Conservation (phyloP, 2,888 invertebrate genomes). For the Tetragonisca angustula region DNA sequence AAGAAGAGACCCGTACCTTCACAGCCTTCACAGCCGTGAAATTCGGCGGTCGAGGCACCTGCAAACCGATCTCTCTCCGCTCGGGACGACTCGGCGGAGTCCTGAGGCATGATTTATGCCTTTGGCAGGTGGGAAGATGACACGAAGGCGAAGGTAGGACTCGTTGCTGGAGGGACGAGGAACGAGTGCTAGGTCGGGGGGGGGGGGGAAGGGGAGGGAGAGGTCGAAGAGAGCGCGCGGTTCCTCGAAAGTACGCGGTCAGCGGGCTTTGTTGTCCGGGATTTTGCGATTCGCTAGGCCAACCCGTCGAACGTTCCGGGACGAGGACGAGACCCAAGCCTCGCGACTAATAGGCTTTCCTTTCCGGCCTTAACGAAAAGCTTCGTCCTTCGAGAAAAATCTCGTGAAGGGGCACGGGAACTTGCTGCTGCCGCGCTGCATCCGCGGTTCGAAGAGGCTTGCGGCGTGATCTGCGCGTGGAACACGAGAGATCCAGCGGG, state of each 20-base stretch:
- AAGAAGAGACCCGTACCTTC: slow-evolving; percentile 17
- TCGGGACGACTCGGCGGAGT: slow-evolving; percentile 29
- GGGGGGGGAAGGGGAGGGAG: slow-evolving; percentile 12
- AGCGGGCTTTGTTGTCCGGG: slow-evolving; percentile 59
- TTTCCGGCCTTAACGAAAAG: slow-evolving; percentile 18
- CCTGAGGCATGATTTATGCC: slow-evolving; percentile 73
- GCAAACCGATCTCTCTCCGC: slow-evolving; percentile 59
- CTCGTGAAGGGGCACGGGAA: slow-evolving; percentile 29
- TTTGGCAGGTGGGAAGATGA: slow-evolving; percentile 76
- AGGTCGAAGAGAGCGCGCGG: slow-evolving; percentile 42
- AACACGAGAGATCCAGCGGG: slow-evolving; percentile 52
- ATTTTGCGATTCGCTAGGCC: slow-evolving; percentile 76
- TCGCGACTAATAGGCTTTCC: slow-evolving; percentile 77
- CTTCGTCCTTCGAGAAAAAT: slow-evolving; percentile 69
- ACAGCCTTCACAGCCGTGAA: slow-evolving; percentile 59
- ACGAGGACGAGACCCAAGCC: slow-evolving; percentile 46
- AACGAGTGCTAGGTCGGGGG: slow-evolving; percentile 15
- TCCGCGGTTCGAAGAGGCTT: slow-evolving; percentile 28
- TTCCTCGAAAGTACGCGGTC: slow-evolving; percentile 68
- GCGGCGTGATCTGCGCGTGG: slow-evolving; percentile 26
- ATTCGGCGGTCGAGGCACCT: slow-evolving; percentile 68
- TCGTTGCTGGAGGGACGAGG: background rate
- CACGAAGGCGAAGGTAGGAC: slow-evolving; percentile 30
- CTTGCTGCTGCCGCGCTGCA: too few species aligned
- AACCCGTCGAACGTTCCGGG: slow-evolving; percentile 46